Base-by-base conservation (phyloP, 1,140 invertebrate genomes). In the Teleopsis dalmanni region DNA sequence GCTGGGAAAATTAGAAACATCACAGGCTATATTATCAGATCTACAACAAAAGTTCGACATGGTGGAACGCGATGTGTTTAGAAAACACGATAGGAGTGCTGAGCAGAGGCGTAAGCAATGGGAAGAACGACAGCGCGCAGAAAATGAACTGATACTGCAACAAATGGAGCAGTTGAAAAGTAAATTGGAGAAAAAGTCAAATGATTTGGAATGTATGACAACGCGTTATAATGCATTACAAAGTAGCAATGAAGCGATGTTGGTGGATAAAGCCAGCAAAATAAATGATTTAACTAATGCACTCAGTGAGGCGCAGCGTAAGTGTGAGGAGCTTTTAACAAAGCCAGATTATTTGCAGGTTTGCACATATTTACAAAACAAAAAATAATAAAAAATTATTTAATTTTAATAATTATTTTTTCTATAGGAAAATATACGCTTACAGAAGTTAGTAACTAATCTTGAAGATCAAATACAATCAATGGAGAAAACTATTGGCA, bases 211-310 rank as follows among this genome's bases (percentile, higher is more conserved):
- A 48, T 56, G 57, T 23, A 57, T 78, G 46, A 73, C 76, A 37
- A 68, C 70, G 22, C 71, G 75, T 10, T 78, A 76, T 53, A 65
- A 71, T 49, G 72, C 77, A 3, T 52, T 75, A n/a, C 76, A 78
- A 27, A 60, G 66, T 21, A 72, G 72, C 23, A 75, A 77, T 43
- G 76, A 78, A 51, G 64, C 71, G 6, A 67, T 78, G 52, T 43
- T 79, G 8, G 57, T 76, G 42, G 76, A 78, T 23, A 78, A 79
- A 47, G 73, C 75, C 0, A 64, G 65, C 1, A 77, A 71, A 19
- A 77, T 78, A 18, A 78, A 78, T 55, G 62, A 74, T 31, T 48
- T 78, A 0, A 74, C 71, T 9, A 50, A 58, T 9, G 75, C 76
- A 4, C 35, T 79, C n/a, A 72, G 76, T 48, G 66, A 72, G 3